Evolutionary conservation across 1,140 invertebrate genomes (phyloP).

Genomic region (Acromyrmex echinatior): DNA sequence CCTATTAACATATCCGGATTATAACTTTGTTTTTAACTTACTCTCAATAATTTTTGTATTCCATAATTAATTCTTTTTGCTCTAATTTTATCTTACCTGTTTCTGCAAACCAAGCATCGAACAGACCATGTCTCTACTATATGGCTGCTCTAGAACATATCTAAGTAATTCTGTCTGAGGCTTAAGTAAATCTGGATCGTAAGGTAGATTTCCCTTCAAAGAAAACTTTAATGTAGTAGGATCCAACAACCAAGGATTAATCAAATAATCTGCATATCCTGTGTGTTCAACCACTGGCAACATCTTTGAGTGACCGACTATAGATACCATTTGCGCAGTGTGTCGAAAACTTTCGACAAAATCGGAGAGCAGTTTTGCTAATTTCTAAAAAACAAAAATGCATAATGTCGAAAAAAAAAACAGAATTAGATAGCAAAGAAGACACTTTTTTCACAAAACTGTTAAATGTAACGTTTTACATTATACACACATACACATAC

Average conservation of each 20-base stretch:
- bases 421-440: background rate
- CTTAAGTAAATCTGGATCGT: constrained; percentile 95
- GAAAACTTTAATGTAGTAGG: constrained; percentile 94
- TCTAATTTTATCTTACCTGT: constrained; percentile 87
- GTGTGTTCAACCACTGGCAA: constrained; percentile 97
- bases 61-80: background rate
- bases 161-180: constrained; percentile 95
- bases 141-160: constrained; percentile 97
- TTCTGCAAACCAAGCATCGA: constrained; percentile 97
- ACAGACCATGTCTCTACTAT: constrained; percentile 98
- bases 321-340: constrained; percentile 97
- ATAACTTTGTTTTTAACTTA: background rate
- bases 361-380: constrained; percentile 93
- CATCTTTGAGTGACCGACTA: constrained; percentile 96
- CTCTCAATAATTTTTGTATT: background rate
- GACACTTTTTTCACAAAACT: background rate
- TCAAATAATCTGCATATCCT: constrained; percentile 94
- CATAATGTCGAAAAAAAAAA: background rate
- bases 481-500: background rate
- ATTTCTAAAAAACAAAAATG: constrained; percentile 88
- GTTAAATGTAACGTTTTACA: background rate
- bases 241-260: constrained; percentile 97
- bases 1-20: background rate
- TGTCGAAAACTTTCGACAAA: constrained; percentile 97
- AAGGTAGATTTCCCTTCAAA: constrained; percentile 96